These are phyloP conservation scores for Dendrocincla tyrannina DNA, from an alignment of 2,797 vertebrate genomes.

Conservation along the genomic window DNA sequence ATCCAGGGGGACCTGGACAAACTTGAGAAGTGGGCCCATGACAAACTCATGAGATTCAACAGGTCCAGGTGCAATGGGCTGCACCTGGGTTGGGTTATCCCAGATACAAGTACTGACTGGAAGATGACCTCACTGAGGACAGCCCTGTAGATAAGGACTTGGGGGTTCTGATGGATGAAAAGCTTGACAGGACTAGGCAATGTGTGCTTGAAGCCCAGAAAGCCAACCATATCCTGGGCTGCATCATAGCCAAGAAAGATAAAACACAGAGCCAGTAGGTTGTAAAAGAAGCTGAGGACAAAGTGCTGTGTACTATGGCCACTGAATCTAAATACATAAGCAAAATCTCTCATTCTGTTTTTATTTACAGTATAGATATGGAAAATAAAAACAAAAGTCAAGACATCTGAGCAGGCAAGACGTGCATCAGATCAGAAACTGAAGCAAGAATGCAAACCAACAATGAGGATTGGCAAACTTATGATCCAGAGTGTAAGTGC, in stretches of 20 bases:
- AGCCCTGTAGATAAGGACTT: background rate
- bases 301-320: background rate
- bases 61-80: background rate
- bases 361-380: background rate
- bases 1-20: background rate
- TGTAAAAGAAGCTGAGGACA: background rate
- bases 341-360: background rate
- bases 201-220: background rate
- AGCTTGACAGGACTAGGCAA: background rate
- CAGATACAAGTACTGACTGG: background rate
- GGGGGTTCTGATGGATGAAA: background rate
- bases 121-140: background rate
- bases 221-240: background rate
- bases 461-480: no score
- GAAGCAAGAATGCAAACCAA: background rate
- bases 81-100: accelerated
- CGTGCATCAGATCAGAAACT: background rate
- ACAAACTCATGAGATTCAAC: background rate
- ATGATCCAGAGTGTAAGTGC: background rate
- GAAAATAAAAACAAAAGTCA: background rate
- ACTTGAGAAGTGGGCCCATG: accelerated
- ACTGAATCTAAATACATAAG: background rate
- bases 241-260: background rate
- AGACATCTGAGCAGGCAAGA: background rate
- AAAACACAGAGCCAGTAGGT: background rate